phyloP scores from a whole-genome alignment of 1,140 invertebrate genomes.

The Aplysia californica region DNA sequence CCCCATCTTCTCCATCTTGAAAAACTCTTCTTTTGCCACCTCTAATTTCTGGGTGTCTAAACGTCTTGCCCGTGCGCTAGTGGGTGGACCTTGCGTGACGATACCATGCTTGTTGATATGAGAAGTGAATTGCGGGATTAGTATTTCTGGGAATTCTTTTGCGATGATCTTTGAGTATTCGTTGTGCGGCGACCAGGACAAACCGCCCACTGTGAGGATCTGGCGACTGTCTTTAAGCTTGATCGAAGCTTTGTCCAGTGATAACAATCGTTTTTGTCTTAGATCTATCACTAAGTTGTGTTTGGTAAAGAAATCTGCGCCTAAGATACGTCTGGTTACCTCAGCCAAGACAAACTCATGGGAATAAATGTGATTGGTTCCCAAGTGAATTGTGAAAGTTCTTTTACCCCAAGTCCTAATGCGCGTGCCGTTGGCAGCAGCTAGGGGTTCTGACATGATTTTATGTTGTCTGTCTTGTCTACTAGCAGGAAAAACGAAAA shows the following conservation, averaged over 20 bases:
- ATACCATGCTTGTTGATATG: slow-evolving; percentile 15
- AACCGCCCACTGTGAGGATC: not conserved
- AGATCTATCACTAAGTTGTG: not conserved
- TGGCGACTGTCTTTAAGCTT: not conserved
- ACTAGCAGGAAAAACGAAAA: not conserved
- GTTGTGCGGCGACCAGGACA: too few relatives aligned
- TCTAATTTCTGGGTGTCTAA: slow-evolving; percentile 14
- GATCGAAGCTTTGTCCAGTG: too few relatives aligned
- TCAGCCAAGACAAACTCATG: too few relatives aligned
- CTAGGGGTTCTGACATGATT: not conserved
- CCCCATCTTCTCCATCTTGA: slow-evolving; percentile 28
- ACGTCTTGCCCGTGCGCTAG: not conserved
- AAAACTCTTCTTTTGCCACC: slow-evolving; percentile 31
- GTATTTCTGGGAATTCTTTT: not conserved
- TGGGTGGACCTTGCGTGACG: not conserved
- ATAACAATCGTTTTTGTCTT: too few relatives aligned
- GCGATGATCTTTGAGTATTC: too few relatives aligned
- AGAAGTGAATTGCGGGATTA: not conserved
- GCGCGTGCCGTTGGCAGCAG: not conserved
- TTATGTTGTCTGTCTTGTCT: not conserved
- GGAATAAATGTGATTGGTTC: too few relatives aligned
- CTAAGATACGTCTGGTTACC: too few relatives aligned
- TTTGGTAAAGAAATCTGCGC: not conserved
- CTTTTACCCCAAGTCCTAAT: too few relatives aligned
- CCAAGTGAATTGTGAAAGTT: too few relatives aligned